phyloP scores from a whole-genome alignment of 1,140 invertebrate species.

The Zaprionus kolodkinae region DNA sequence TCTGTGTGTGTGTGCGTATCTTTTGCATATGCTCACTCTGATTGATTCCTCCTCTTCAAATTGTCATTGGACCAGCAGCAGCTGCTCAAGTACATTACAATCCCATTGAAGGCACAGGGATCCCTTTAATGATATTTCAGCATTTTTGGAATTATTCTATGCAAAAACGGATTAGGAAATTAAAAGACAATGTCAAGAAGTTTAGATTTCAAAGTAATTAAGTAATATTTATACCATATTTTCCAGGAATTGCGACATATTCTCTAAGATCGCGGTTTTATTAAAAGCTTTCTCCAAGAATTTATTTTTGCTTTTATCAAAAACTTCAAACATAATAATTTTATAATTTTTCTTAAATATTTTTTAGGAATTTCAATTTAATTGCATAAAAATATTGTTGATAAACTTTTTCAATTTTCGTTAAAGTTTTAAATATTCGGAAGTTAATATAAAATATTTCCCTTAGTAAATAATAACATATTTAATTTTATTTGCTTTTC shows the following conservation, averaged over 20 bases:
- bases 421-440: no score
- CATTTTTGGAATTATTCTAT: not conserved
- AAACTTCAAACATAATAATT: no score
- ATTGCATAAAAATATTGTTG: no score
- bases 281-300: no score
- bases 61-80: constrained; percentile 41
- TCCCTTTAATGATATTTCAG: constrained; percentile 2
- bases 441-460: not conserved
- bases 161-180: not conserved
- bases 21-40: constrained; percentile 49
- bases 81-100: constrained; percentile 47
- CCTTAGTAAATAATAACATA: no score
- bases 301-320: not conserved
- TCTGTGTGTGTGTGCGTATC: constrained; percentile 42
- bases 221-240: no score
- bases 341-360: not conserved
- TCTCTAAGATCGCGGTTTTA: no score
- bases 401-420: no score
- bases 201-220: not conserved
- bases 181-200: not conserved
- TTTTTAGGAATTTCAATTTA: no score
- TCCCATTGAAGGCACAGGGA: not conserved
- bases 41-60: constrained; percentile 16
- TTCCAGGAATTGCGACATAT: no score
- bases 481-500: not conserved